Conservation (phyloP, 2,888 invertebrate genomes). For the Tinea trinotella region DNA sequence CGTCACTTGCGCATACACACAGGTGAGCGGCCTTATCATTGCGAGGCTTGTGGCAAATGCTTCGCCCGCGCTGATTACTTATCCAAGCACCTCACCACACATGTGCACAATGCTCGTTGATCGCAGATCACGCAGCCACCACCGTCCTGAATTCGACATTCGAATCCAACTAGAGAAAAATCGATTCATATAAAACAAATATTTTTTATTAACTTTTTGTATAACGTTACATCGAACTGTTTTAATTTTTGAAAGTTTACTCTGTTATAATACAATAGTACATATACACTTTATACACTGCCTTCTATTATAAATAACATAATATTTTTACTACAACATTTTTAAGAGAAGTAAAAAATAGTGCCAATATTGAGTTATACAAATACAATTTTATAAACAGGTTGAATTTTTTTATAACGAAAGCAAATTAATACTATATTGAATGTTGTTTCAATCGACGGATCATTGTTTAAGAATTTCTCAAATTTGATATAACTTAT, state of each 20-base stretch:
- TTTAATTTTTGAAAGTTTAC: conserved; percentile 12
- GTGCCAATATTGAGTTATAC: conserved; percentile 9
- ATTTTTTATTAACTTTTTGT: conserved; percentile 66
- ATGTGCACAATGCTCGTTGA: conserved; percentile 83
- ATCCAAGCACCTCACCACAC: conserved; percentile 92
- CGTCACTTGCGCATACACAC: conserved; percentile 91
- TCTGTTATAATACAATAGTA: conserved; percentile 4
- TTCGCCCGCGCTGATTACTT: conserved; percentile 92
- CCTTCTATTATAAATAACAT: conserved; percentile 4
- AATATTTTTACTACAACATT: conserved; percentile 4
- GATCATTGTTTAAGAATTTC: neutral
- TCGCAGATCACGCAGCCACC: neutral
- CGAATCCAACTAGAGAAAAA: conserved; percentile 31
- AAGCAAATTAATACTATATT: neutral
- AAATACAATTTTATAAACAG: neutral
- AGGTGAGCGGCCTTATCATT: conserved; percentile 91
- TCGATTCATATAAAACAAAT: conserved; percentile 57
- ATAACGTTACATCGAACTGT: conserved; percentile 7
- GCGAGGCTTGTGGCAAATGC: conserved; percentile 93
- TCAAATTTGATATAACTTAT: conserved; percentile 5
- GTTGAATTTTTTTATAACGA: neutral
- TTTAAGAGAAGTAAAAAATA: neutral
- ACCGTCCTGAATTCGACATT: neutral
- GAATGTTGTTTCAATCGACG: neutral
- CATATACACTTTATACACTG: neutral